phyloP scores from a whole-genome alignment of 2,888 invertebrate genomes.

The Aporophyla nigra region DNA sequence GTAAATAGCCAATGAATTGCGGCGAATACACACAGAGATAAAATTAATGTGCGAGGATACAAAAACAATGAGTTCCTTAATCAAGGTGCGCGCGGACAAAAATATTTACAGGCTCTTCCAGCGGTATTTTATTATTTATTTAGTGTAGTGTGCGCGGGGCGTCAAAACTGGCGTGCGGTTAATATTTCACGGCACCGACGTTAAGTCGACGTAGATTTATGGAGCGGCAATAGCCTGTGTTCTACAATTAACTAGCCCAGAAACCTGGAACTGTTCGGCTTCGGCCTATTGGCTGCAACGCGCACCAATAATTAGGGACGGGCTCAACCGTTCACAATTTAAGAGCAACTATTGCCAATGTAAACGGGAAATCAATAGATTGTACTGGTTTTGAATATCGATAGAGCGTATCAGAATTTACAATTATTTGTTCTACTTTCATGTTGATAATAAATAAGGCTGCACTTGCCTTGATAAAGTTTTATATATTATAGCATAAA shows the following conservation, averaged over 20 bases:
- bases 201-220: slow-evolving; percentile 89
- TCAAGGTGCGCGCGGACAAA: slow-evolving; percentile 57
- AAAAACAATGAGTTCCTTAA: slow-evolving; percentile 66
- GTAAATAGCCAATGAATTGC: slow-evolving; percentile 43
- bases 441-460: too few relatives aligned
- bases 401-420: neutral
- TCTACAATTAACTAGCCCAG: slow-evolving; percentile 86
- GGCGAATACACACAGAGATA: slow-evolving; percentile 60
- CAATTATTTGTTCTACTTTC: slow-evolving; percentile 1
- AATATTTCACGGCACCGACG: slow-evolving; percentile 89
- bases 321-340: slow-evolving; percentile 43
- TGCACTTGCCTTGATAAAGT: too few relatives aligned
- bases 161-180: slow-evolving; percentile 88
- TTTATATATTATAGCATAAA: too few relatives aligned
- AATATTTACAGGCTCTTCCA: slow-evolving; percentile 73
- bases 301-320: slow-evolving; percentile 57
- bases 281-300: slow-evolving; percentile 52
- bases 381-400: slow-evolving; percentile 20
- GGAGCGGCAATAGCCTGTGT: slow-evolving; percentile 83
- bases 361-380: slow-evolving; percentile 36
- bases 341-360: slow-evolving; percentile 51
- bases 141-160: slow-evolving; percentile 78
- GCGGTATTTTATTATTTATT: slow-evolving; percentile 82
- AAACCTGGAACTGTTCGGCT: slow-evolving; percentile 58
- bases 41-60: slow-evolving; percentile 61